Evolutionary conservation across 2,113 vertebrate genomes (phyloP).

Genomic region (Silurus meridionalis): DNA sequence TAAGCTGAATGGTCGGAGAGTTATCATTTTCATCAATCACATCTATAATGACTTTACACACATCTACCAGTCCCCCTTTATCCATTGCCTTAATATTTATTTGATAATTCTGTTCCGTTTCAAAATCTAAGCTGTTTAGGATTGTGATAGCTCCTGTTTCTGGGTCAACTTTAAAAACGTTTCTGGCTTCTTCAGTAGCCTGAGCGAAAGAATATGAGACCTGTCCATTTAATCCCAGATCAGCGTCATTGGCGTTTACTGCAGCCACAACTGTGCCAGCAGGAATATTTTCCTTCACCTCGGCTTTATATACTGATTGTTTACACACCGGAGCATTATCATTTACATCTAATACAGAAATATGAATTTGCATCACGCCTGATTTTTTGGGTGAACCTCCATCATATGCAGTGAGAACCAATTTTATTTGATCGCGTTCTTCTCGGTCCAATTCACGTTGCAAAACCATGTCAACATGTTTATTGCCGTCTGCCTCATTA

Average conservation of each 20-base stretch:
- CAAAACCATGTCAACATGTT: conserved; percentile 70
- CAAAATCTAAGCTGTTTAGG: conserved; percentile 65
- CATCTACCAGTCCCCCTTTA: conserved; percentile 62
- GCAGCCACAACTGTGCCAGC: conserved; percentile 57
- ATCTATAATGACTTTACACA: conserved; percentile 67
- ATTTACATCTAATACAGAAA: conserved; percentile 70
- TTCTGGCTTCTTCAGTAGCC: conserved; percentile 52
- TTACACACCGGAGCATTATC: conserved; percentile 71
- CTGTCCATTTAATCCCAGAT: conserved; percentile 65
- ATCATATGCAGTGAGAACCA: conserved; percentile 69
- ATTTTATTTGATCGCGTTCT: conserved; percentile 57
- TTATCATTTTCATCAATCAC: conserved; percentile 71
- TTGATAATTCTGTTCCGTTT: conserved; percentile 60
- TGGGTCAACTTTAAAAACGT: conserved; percentile 55
- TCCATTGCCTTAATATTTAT: conserved; percentile 74
- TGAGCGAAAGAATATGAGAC: conserved; percentile 68
- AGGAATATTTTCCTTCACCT: conserved; percentile 58
- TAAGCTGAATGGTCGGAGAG: conserved; percentile 63
- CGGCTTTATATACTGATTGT: conserved; percentile 60
- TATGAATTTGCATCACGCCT: conserved; percentile 56
- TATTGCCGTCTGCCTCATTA: conserved; percentile 52
- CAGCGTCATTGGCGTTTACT: conserved; percentile 67
- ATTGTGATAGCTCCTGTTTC: neutral
- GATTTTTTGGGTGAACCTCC: conserved; percentile 67
- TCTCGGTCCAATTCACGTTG: conserved; percentile 68